Evolutionary conservation across 1,140 invertebrate genomes (phyloP).

Genomic region (Nasonia longicornis): DNA sequence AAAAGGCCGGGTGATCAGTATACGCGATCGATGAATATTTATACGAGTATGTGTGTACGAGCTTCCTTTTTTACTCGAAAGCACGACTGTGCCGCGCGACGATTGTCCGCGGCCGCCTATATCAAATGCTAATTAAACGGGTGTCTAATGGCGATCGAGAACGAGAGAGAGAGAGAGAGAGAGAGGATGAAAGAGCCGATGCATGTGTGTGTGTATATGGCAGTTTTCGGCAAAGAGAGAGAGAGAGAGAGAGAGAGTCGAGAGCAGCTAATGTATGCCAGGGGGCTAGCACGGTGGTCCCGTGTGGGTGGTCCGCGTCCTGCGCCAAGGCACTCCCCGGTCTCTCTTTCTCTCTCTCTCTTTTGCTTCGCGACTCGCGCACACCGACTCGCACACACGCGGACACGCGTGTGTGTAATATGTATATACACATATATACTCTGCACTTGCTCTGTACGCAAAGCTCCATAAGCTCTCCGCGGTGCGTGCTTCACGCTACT

Average conservation of each 20-base stretch:
- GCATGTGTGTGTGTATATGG: neutral
- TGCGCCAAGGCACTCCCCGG: conserved; percentile 64
- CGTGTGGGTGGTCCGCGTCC: conserved; percentile 69
- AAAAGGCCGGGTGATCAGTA: neutral
- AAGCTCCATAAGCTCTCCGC: neutral
- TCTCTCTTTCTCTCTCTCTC: conserved; percentile 42
- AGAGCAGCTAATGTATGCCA: conserved; percentile 67
- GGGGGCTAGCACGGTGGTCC: conserved; percentile 69
- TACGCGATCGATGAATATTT: neutral
- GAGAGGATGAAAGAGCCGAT: conserved; percentile 21
- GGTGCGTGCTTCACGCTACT: conserved; percentile 21
- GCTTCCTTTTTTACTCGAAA: too few species aligned
- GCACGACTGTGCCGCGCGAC: conserved; percentile 36
- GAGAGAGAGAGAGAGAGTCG: conserved; percentile 28
- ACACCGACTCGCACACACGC: neutral
- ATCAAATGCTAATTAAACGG: conserved; percentile 68
- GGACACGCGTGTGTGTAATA: too few species aligned
- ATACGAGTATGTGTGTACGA: neutral
- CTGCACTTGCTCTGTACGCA: neutral
- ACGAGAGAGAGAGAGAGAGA: conserved; percentile 36
- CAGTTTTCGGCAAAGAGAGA: conserved; percentile 51
- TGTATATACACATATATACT: conserved; percentile 1
- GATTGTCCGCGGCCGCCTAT: conserved; percentile 51
- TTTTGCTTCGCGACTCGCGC: neutral
- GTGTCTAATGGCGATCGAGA: conserved; percentile 60